A percentile compares a stretch with the other conserved stretches of the same genome.
Conservation (phyloP, 35 echinoderm and acorn worm species). For the Heliocidaris erythrogramma region DNA sequence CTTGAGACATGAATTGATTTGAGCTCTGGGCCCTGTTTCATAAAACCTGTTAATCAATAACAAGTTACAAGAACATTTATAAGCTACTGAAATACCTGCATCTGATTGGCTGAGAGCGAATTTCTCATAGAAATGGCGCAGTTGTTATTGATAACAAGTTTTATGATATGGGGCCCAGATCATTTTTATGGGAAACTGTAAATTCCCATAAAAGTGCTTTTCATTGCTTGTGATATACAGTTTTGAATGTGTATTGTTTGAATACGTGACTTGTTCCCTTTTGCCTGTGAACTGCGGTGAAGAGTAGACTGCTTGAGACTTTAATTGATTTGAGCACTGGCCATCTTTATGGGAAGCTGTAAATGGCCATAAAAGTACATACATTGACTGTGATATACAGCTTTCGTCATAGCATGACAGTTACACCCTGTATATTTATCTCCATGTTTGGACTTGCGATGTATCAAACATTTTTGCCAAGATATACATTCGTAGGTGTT, state of each 20-base stretch:
- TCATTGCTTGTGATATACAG: too few relatives aligned
- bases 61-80: too few relatives aligned
- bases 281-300: background rate
- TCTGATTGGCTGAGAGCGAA: too few relatives aligned
- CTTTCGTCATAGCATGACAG: background rate
- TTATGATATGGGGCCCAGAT: too few relatives aligned
- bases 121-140: too few relatives aligned
- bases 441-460: background rate
- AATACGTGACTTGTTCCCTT: background rate
- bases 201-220: too few relatives aligned
- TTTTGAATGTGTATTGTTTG: too few relatives aligned
- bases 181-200: too few relatives aligned
- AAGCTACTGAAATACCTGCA: too few relatives aligned
- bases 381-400: background rate
- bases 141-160: too few relatives aligned
- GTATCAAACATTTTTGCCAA: background rate
- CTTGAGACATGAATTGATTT: background rate
- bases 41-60: too few relatives aligned
- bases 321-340: background rate
- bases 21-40: too few relatives aligned
- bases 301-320: background rate
- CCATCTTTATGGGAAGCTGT: background rate
- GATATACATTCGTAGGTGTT: background rate
- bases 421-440: background rate
- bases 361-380: background rate